Conservation (phyloP, 2,888 invertebrate genomes). For the Rosalia funebris region DNA sequence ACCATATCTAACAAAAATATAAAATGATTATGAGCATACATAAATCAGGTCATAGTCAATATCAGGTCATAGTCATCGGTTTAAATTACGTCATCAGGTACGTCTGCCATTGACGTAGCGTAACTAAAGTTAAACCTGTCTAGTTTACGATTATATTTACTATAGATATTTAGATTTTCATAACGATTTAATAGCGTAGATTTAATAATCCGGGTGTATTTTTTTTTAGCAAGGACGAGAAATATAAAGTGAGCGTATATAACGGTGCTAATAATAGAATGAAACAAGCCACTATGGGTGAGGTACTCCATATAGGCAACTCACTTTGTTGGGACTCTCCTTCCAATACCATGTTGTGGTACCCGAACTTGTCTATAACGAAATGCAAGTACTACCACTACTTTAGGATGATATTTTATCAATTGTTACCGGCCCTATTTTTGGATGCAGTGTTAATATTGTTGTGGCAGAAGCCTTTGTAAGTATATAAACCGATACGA, state of each 20-base stretch:
- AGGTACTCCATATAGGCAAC: slow-evolving; percentile 69
- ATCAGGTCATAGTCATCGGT: too few relatives aligned
- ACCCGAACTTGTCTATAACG: slow-evolving; percentile 70
- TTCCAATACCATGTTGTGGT: slow-evolving; percentile 77
- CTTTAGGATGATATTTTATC: slow-evolving; percentile 75
- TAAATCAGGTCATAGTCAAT: too few relatives aligned
- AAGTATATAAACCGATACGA: too few relatives aligned
- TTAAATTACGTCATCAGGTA: too few relatives aligned
- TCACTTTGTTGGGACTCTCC: slow-evolving; percentile 69
- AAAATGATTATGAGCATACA: too few relatives aligned
- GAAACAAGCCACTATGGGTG: slow-evolving; percentile 73
- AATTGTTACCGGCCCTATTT: slow-evolving; percentile 81
- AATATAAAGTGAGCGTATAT: slow-evolving; percentile 73
- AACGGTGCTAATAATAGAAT: slow-evolving; percentile 82
- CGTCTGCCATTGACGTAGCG: too few relatives aligned
- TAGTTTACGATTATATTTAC: too few relatives aligned
- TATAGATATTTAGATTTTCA: too few relatives aligned
- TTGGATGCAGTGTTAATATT: slow-evolving; percentile 75
- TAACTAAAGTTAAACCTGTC: too few relatives aligned
- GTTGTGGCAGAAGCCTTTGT: slow-evolving; percentile 77
- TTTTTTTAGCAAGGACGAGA: slow-evolving; percentile 27
- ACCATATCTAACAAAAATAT: too few relatives aligned
- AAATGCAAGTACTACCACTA: slow-evolving; percentile 71
- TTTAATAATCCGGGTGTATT: too few relatives aligned
- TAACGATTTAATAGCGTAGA: too few relatives aligned